Percentiles rank a stretch among this genome's conserved stretches.
These are phyloP conservation scores for Tachysurus fulvidraco DNA, from an alignment of 2,113 vertebrate species.

Conservation along the genomic window DNA sequence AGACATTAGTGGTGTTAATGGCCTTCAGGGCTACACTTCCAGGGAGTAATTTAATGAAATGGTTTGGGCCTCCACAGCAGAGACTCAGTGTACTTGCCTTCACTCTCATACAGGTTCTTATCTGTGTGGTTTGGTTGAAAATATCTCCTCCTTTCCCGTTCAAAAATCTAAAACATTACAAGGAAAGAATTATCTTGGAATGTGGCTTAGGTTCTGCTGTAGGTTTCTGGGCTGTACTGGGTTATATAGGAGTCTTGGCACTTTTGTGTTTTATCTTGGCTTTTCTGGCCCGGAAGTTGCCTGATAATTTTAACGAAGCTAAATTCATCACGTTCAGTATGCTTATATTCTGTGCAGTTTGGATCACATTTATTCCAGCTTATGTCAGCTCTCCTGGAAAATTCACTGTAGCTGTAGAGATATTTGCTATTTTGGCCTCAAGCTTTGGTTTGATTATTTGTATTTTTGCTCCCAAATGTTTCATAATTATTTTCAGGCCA, in stretches of 20 bases:
- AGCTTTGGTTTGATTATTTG: constrained; percentile 71
- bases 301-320: constrained; percentile 66
- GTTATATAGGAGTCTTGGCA: constrained; percentile 68
- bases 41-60: constrained; percentile 69
- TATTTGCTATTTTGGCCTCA: constrained; percentile 71
- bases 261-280: constrained; percentile 66
- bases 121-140: constrained; percentile 66
- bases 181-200: constrained; percentile 65
- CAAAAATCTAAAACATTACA: constrained; percentile 58
- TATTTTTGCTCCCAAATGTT: constrained; percentile 71
- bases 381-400: constrained; percentile 73
- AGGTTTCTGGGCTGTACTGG: constrained; percentile 69
- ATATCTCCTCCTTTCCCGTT: constrained; percentile 61
- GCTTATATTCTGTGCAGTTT: constrained; percentile 69
- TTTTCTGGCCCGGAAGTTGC: constrained; percentile 66
- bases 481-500: constrained; percentile 70
- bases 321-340: constrained; percentile 70
- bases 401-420: constrained; percentile 70
- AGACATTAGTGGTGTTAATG: constrained; percentile 70
- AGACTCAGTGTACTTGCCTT: constrained; percentile 60
- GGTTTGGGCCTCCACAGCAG: constrained; percentile 70
- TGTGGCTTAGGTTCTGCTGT: constrained; percentile 64
- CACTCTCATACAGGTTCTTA: constrained; percentile 65
- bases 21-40: constrained; percentile 69
- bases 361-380: constrained; percentile 68